phyloP scores from a whole-genome alignment of 2,888 invertebrate genomes.

The Imbricaverruca yamaguchii region DNA sequence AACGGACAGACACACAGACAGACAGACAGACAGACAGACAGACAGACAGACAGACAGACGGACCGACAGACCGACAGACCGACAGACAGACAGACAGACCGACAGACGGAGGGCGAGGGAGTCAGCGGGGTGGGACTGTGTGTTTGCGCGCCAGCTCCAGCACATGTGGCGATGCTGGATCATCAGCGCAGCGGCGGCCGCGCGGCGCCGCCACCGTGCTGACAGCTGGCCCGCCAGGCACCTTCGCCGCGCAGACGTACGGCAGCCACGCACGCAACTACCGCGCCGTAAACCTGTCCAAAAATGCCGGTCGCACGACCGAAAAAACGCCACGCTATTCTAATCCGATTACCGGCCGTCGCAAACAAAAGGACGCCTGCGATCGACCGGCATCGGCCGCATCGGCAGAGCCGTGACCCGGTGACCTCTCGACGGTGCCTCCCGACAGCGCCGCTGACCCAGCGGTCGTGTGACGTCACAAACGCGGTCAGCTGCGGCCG shows the following conservation, averaged over 20 bases:
- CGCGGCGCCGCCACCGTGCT: not conserved
- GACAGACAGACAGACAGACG: too few species aligned
- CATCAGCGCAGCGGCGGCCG: not conserved
- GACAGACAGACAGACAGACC: too few species aligned
- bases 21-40: too few species aligned
- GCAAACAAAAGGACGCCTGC: not conserved
- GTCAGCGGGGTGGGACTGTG: too few species aligned
- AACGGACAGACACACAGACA: too few species aligned
- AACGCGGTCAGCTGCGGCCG: too few species aligned
- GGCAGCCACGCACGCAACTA: not conserved
- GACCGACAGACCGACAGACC: too few species aligned
- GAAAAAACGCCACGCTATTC: not conserved
- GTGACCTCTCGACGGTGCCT: not conserved
- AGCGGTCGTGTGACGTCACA: not conserved
- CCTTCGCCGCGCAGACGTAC: not conserved
- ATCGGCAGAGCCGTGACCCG: not conserved
- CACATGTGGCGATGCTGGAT: not conserved
- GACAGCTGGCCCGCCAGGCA: not conserved
- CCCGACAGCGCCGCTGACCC: not conserved
- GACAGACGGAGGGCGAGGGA: too few species aligned
- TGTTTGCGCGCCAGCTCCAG: too few species aligned
- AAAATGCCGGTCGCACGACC: not conserved
- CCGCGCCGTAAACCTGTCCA: not conserved
- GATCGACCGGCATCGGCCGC: not conserved
- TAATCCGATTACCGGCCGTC: not conserved